Percentiles rank a stretch among this genome's conserved stretches.
These are phyloP conservation scores for Gadopsis bispinosus DNA, from an alignment of 2,797 vertebrate genomes.

Conservation along the genomic window DNA sequence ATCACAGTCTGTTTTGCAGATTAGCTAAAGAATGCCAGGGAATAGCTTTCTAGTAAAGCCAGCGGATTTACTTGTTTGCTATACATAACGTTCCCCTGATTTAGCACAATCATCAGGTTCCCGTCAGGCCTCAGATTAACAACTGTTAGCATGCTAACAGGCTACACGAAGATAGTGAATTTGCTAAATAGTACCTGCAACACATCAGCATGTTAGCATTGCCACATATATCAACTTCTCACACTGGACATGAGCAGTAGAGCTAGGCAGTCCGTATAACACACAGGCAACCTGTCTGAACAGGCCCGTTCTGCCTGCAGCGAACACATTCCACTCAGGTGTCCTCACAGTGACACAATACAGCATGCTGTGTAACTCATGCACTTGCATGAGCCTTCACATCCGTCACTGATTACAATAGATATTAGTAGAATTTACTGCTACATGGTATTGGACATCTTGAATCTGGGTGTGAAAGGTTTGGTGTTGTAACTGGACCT, in stretches of 20 bases:
- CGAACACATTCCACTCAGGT: slow-evolving; percentile 55
- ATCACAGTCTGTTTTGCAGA: neutral
- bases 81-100: neutral
- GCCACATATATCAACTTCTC: neutral
- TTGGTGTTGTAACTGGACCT: slow-evolving; percentile 30
- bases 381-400: neutral
- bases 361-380: neutral
- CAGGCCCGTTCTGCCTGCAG: slow-evolving; percentile 50
- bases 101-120: neutral
- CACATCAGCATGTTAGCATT: no score
- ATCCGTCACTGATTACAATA: slow-evolving; percentile 13
- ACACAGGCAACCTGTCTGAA: slow-evolving; percentile 49
- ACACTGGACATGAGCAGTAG: neutral
- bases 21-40: neutral
- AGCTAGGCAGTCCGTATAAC: neutral
- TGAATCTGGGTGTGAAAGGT: slow-evolving; percentile 15
- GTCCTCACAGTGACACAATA: slow-evolving; percentile 22
- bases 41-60: neutral
- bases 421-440: slow-evolving; percentile 3
- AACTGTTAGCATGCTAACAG: no score
- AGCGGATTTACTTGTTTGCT: neutral
- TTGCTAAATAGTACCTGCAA: no score
- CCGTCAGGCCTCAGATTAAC: no score
- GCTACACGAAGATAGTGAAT: no score
- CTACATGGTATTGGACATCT: neutral